Evolutionary conservation across 2,888 invertebrate species (phyloP), one percentile per base, ranked within the genome.

Genomic region (Trachelus iudaicus): DNA sequence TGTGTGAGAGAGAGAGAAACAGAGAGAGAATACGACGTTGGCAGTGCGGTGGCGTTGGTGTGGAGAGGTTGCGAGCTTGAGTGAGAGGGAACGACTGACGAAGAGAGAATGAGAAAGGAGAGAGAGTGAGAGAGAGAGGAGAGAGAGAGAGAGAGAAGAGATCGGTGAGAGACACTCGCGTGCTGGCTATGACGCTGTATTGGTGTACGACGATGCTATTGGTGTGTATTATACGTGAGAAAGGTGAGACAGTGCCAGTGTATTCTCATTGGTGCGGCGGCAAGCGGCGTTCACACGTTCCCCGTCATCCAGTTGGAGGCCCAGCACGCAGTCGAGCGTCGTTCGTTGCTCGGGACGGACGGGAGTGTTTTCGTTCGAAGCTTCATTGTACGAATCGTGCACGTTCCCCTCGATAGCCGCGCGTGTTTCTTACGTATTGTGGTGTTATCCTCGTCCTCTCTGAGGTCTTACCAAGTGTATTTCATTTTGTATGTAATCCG

Each of bases 221-320:
- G 83, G 83, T 83, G 83, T 78, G 81, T 80, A 73, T 40, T 40
- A 40, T 74, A 79, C 75, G 79, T 74, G 69, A 75, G 79, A 76
- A 33, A 33, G 71, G 33, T 71, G 71, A 13, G 33, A 71, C 71
- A 71, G 33, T 71, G 71, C 23, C n/a, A 2, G 71, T 71, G 71
- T 15, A 71, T 34, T 71, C 71, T 71, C 78, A 79, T 81, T 79
- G 80, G 75, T 83, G 82, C 86, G 85, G 88, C 88, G 88, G 88
- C 88, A 88, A 88, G 89, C 89, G 86, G 87, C 88, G 90, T 89
- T 90, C 89, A 89, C 90, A 89, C 90, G 89, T 89, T 89, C 87
- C 86, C 88, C 89, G 88, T 88, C 89, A 87, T 88, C 87, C 88
- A 88, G 87, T 89, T 88, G 85, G 87, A 83, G 86, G 85, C 88